Base-by-base conservation (phyloP, 2,888 invertebrate genomes). In the Erebia ligea region DNA sequence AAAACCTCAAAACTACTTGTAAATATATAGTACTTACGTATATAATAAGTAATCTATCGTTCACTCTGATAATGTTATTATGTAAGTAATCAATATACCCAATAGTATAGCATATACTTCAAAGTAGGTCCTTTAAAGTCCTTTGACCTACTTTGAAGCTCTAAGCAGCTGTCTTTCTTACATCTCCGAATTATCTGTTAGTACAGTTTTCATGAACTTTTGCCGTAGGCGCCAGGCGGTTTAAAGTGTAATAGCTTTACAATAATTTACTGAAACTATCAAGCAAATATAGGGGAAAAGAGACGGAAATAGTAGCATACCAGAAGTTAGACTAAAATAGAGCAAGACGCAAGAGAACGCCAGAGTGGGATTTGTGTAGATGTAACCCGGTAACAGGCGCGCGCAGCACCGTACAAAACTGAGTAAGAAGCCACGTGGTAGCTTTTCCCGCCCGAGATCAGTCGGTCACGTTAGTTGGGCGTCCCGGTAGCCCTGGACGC, bases 331-430 rank as follows among this genome's bases (percentile, higher is more conserved):
- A 65, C 66, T 70, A 70, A 74, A 74, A 72, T 72, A 74, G 74
- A 74, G 74, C 68, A 70, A 74, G 69, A 72, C 63, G 68, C 73
- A 68, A 73, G 73, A 73, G 68, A 70, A 40, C 61, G 68, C 69
- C 54, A 25, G 68, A 65, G 70, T 71, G 68, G 72, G 67, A 69
- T 69, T 69, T 48, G 70, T 70, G 61, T 69, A 45, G 70, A 65
- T 73, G 61, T 72, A 68, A 81, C 86, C 84, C 84, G 83, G 89
- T 86, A 88, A 88, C 86, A 86, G 84, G 86, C 88, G 81, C 76
- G 79, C 77, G 76, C 78, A 77, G 75, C 74, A 72, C 76, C 56
- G 70, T 56, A 73, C 68, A 45, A 57, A 73, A 65, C 64, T 68
- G 73, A 57, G 69, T 67, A 71, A 57, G 52, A 68, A 70, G 68